Percentiles rank a stretch among this genome's conserved stretches.
phyloP scores from a whole-genome alignment of 2,797 vertebrate species.

The Epinephelus awoara region DNA sequence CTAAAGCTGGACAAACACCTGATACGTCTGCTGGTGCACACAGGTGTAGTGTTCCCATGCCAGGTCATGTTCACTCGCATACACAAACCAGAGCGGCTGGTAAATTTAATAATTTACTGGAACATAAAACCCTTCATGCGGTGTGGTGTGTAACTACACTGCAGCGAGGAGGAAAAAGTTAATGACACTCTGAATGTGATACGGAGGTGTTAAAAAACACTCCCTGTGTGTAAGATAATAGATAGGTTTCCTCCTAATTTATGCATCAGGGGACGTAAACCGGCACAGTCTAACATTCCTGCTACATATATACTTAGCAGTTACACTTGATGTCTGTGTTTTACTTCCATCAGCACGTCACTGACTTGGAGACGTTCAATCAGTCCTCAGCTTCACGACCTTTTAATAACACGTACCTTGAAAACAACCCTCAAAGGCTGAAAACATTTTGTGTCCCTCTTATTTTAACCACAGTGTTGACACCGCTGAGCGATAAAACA shows the following conservation, averaged over 20 bases:
- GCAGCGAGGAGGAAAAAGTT: not conserved
- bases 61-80: not conserved
- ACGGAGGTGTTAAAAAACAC: not conserved
- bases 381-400: not conserved
- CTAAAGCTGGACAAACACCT: not conserved
- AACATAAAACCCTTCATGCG: not conserved
- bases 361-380: not conserved
- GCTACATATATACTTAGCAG: not conserved
- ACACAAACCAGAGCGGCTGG: no score
- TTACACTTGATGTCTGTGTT: not conserved
- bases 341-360: not conserved
- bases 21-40: not conserved
- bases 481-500: not conserved
- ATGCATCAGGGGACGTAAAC: not conserved
- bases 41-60: conserved; percentile 23
- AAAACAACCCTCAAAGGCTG: not conserved
- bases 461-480: not conserved
- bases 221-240: not conserved
- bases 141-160: not conserved
- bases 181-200: not conserved
- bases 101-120: conserved; percentile 44
- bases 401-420: not conserved
- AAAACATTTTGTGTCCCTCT: not conserved
- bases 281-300: not conserved
- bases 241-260: not conserved